Conservation (phyloP, 2,797 vertebrate genomes). For the Kryptolebias ocellatus region DNA sequence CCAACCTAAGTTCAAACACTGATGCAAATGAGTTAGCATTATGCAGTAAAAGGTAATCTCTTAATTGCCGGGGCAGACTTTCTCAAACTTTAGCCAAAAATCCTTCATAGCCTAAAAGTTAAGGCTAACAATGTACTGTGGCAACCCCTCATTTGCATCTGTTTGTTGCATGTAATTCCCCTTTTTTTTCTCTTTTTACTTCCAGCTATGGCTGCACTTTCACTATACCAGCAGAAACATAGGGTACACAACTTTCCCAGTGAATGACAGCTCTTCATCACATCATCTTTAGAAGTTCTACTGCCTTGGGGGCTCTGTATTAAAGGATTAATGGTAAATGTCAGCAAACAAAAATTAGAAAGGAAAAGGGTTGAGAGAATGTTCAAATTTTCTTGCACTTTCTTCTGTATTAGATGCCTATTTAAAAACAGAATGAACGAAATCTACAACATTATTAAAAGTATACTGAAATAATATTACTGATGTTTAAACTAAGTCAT, state of each 20-base stretch:
- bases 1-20: background rate
- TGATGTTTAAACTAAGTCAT: too few species aligned
- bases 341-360: background rate
- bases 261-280: conserved; percentile 2
- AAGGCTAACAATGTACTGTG: background rate
- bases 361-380: background rate
- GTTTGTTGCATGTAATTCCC: background rate
- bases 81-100: background rate
- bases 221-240: background rate
- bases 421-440: too few species aligned
- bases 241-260: background rate
- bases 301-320: background rate
- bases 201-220: background rate
- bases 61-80: too few species aligned
- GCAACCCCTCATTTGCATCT: background rate
- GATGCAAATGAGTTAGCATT: background rate
- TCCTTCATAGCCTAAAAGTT: background rate
- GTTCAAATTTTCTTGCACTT: background rate
- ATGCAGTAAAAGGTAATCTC: background rate
- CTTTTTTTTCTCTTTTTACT: background rate
- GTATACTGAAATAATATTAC: too few species aligned
- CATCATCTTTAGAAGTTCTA: background rate
- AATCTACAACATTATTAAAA: too few species aligned
- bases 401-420: too few species aligned
- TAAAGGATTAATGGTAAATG: background rate